phyloP scores from a whole-genome alignment of 2,888 invertebrate genomes.

The Carcina quercana region DNA sequence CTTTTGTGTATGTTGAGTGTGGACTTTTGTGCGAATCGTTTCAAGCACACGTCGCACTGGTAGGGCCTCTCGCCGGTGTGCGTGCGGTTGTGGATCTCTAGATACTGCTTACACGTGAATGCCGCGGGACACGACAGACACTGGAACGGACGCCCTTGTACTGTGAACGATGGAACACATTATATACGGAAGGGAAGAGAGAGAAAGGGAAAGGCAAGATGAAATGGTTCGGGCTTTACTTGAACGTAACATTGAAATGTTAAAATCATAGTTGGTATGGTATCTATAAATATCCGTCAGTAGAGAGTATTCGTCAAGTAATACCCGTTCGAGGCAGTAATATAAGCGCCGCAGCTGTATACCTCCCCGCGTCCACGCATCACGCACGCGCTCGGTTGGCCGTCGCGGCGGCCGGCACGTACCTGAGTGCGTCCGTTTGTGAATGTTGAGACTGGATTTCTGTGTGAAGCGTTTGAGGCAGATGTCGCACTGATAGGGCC shows the following conservation, averaged over 20 bases:
- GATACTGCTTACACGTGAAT: constrained; percentile 74
- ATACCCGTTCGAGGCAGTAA: neutral
- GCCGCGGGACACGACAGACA: constrained; percentile 75
- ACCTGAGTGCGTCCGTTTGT: constrained; percentile 85
- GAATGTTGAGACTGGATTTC: constrained; percentile 87
- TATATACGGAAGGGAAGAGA: too few species aligned
- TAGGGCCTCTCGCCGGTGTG: constrained; percentile 74
- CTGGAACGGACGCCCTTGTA: constrained; percentile 75
- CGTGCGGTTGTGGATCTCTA: constrained; percentile 72
- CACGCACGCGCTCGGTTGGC: constrained; percentile 14
- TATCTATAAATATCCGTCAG: neutral
- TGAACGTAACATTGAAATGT: neutral
- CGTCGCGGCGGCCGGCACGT: constrained; percentile 31
- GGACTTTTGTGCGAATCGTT: constrained; percentile 88
- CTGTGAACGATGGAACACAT: constrained; percentile 45
- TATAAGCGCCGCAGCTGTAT: constrained; percentile 7
- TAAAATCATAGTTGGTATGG: neutral
- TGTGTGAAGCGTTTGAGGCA: constrained; percentile 88
- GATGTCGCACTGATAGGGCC: constrained; percentile 80
- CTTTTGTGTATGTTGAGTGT: constrained; percentile 88
- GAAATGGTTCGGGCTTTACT: constrained; percentile 1
- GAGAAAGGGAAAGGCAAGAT: neutral
- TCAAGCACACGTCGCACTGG: constrained; percentile 84
- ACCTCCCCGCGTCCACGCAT: constrained; percentile 16
- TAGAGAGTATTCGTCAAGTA: neutral